Evolutionary conservation across 2,113 vertebrate species (phyloP).

Genomic region (Megaptera novaeangliae): DNA sequence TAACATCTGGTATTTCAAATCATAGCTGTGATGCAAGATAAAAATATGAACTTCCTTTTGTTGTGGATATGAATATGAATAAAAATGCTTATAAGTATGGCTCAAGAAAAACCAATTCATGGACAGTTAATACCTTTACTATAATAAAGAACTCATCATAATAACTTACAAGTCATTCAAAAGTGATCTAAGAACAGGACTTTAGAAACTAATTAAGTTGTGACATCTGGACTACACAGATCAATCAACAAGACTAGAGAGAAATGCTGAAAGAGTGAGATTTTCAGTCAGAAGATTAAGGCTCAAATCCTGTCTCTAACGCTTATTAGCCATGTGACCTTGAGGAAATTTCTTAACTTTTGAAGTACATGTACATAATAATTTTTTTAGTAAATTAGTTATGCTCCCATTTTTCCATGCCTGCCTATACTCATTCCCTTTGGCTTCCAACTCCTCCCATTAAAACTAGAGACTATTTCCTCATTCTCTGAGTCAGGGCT

Average conservation of each 20-base stretch:
- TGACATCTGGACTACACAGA: neutral
- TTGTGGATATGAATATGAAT: neutral
- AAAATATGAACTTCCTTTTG: neutral
- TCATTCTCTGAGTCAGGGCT: neutral
- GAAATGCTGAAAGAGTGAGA: neutral
- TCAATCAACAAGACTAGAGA: slow-evolving; percentile 17
- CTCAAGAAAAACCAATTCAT: slow-evolving; percentile 18
- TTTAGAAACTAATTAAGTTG: slow-evolving; percentile 31
- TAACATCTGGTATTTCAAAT: neutral
- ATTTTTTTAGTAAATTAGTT: neutral
- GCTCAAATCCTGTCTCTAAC: neutral
- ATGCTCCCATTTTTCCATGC: neutral
- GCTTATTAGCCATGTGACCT: neutral
- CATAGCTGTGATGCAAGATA: neutral
- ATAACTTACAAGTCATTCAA: slow-evolving; percentile 42
- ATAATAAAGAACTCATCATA: slow-evolving; percentile 11
- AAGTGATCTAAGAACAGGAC: slow-evolving; percentile 24
- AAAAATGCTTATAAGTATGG: neutral
- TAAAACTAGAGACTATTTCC: neutral
- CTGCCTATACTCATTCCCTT: neutral
- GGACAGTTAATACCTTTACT: neutral
- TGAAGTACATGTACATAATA: neutral
- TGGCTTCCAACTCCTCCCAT: neutral
- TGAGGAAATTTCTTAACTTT: neutral
- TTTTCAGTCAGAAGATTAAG: slow-evolving; percentile 15